Evolutionary conservation across 2,797 vertebrate genomes (phyloP).

Genomic region (Lutjanus argentimaculatus): DNA sequence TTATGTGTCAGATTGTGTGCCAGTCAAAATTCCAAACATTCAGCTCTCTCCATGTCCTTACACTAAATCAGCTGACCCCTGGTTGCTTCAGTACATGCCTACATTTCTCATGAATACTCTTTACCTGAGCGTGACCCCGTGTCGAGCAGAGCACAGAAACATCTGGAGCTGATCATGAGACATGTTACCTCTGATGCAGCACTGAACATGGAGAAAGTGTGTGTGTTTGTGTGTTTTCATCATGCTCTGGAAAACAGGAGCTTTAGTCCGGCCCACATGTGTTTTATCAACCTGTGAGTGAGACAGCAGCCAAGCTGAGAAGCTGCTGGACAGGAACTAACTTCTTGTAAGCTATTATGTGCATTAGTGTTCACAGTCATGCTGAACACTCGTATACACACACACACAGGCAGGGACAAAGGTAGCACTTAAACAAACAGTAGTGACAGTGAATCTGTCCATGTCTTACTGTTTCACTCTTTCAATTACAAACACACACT

Average conservation of each 20-base stretch:
- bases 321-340: slow-evolving; percentile 34
- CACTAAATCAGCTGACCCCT: slow-evolving; percentile 23
- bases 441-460: slow-evolving; percentile 10
- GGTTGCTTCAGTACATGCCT: slow-evolving; percentile 29
- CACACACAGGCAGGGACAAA: slow-evolving; percentile 3
- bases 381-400: slow-evolving; percentile 2
- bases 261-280: slow-evolving; percentile 41
- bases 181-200: slow-evolving; percentile 25
- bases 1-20: slow-evolving; percentile 16
- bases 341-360: slow-evolving; percentile 20
- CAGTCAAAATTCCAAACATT: slow-evolving; percentile 7
- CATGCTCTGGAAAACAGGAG: slow-evolving; percentile 42
- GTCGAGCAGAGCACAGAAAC: slow-evolving; percentile 49
- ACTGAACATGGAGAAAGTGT: slow-evolving; percentile 35
- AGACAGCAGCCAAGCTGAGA: slow-evolving; percentile 34
- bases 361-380: slow-evolving; percentile 16
- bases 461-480: not conserved
- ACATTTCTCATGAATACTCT: slow-evolving; percentile 61
- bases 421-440: slow-evolving; percentile 29
- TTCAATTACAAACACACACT: slow-evolving; percentile 20
- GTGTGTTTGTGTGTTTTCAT: slow-evolving; percentile 48
- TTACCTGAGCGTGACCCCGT: slow-evolving; percentile 48
- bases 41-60: slow-evolving; percentile 9
- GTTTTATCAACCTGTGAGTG: slow-evolving; percentile 59
- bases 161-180: slow-evolving; percentile 76